phyloP scores from a whole-genome alignment of 1,140 invertebrate genomes.

The Tribolium castaneum region DNA sequence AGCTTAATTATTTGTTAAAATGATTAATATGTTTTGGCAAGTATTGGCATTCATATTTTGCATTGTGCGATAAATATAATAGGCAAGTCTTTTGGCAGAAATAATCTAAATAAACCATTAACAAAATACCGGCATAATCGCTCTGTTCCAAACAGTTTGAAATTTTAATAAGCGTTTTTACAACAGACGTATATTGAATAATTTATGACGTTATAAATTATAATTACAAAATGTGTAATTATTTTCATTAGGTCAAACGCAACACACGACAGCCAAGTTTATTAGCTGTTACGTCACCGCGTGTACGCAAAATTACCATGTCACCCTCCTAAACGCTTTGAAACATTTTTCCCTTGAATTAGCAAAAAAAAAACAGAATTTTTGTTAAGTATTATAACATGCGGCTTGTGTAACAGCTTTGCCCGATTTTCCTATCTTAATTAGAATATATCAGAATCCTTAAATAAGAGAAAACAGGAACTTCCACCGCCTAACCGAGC shows the following conservation, averaged over 20 bases:
- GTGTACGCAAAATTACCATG: not conserved
- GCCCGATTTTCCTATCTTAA: not conserved
- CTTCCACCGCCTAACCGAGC: not conserved
- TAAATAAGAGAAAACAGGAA: not conserved
- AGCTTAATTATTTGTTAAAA: too few species aligned
- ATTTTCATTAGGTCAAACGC: conserved; percentile 26
- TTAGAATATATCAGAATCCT: not conserved
- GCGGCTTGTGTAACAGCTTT: not conserved
- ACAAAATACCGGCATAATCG: not conserved
- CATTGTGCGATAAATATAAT: not conserved
- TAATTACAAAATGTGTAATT: conserved; percentile 27
- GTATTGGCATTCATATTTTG: not conserved
- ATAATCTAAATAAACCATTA: not conserved
- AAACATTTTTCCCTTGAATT: not conserved
- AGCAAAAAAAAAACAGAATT: not conserved
- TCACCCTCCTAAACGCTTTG: not conserved
- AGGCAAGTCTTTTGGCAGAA: not conserved
- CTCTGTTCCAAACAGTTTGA: not conserved
- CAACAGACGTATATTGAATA: conserved; percentile 14
- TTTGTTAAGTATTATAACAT: not conserved
- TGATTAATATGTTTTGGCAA: not conserved
- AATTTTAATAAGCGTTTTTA: conserved; percentile 31
- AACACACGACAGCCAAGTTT: conserved; percentile 6
- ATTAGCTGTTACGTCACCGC: conserved; percentile 5
- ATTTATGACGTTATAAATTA: conserved; percentile 29